Percentiles rank a stretch among this genome's conserved stretches.
These are phyloP conservation scores for Monomorium pharaonis DNA, from an alignment of 1,140 invertebrate species.

Conservation along the genomic window DNA sequence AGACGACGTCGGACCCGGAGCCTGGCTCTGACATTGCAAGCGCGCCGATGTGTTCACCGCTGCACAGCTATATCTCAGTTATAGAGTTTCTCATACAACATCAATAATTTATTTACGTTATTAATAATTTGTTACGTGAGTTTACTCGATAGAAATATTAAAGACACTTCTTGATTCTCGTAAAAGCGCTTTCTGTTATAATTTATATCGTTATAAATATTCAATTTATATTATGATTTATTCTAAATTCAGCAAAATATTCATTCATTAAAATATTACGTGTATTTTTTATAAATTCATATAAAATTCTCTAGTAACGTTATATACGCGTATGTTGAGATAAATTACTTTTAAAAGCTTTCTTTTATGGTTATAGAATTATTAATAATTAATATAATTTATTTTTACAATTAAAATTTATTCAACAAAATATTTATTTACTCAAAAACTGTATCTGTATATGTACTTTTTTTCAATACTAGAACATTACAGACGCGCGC, in stretches of 20 bases:
- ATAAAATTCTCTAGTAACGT: too few species aligned
- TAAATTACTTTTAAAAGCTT: too few species aligned
- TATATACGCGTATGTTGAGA: too few species aligned
- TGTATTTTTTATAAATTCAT: not conserved
- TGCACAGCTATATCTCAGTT: constrained; percentile 90
- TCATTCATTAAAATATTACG: not conserved
- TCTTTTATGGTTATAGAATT: too few species aligned
- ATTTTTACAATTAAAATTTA: too few species aligned
- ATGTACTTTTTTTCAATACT: too few species aligned
- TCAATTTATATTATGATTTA: not conserved
- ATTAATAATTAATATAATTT: too few species aligned
- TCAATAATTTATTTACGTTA: constrained; percentile 7
- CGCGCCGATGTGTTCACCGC: constrained; percentile 96
- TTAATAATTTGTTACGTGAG: not conserved
- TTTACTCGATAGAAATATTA: not conserved
- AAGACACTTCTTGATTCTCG: not conserved
- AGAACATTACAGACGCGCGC: too few species aligned
- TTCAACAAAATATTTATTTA: too few species aligned
- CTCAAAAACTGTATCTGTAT: too few species aligned
- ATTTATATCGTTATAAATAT: not conserved
- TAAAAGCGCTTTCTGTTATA: not conserved
- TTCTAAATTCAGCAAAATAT: not conserved
- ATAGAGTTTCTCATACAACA: constrained; percentile 44
- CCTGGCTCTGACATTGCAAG: constrained; percentile 98
- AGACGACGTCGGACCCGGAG: constrained; percentile 98